Base-by-base conservation (phyloP, 2,888 invertebrate species). In the Oxyscelio sp. region DNA sequence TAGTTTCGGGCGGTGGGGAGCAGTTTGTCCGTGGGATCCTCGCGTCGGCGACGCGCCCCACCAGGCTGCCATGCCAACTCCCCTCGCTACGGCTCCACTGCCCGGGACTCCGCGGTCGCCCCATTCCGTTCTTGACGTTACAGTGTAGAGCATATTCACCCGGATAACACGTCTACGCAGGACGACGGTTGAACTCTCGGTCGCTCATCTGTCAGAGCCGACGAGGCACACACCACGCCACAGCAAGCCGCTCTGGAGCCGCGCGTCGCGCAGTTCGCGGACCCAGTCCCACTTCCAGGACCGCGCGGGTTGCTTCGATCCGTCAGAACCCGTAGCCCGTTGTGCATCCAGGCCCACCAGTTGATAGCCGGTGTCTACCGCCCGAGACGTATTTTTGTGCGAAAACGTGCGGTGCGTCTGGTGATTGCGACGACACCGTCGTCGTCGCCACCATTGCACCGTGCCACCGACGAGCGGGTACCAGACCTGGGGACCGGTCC, bases 81-180 rank as follows among this genome's bases (percentile, higher is more conserved):
- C 92, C 91, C 91, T 90, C 90, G 90, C 92, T 92, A 91, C 92
- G 91, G 91, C 90, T 91, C 91, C 92, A 92, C 93, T 94, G 93
- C 94, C 94, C 94, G 93, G 94, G 94, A 92, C 92, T 91, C 91
- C 92, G 92, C 94, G 92, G 90, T 92, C 92, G 93, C 92, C 92
- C 94, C 94, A 94, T 94, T 94, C 93, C 93, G 94, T 94, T 94
- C 93, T 94, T 92, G 93, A 92, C 93, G 89, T 90, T 92, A 93
- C 92, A 93, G 91, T 93, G 93, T 91, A 92, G 89, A 93, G 90
- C 93, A 93, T 78, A 77, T 92, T 91, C 89, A 90, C 90, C 82
- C 89, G 83, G 83, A 63, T 85, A 83, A 83, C 83, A 87, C 87
- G 83, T 86, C 79, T 50, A 86, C 85, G 85, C 83, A 79, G 54